phyloP scores from a whole-genome alignment of 64 coral and sea anemone genomes.

The Dendronephthya gigantea region DNA sequence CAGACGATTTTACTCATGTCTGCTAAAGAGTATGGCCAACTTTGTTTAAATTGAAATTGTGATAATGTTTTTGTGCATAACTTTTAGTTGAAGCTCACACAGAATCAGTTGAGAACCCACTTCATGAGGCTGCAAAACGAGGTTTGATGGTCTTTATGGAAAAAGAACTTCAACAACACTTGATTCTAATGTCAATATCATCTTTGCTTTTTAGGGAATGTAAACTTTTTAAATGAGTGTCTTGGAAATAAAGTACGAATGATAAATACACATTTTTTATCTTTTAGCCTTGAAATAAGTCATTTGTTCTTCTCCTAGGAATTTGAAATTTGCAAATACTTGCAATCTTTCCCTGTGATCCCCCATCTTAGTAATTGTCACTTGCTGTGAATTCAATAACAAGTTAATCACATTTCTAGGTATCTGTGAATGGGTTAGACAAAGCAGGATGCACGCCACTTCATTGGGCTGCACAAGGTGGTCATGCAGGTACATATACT shows the following conservation, averaged over 20 bases:
- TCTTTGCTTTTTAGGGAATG: conserved; percentile 57
- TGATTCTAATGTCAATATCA: too few relatives aligned
- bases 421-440: conserved; percentile 94
- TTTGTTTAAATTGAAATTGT: too few relatives aligned
- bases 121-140: conserved; percentile 98
- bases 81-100: conserved; percentile 87
- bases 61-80: neutral
- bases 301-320: too few relatives aligned
- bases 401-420: conserved; percentile 22
- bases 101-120: conserved; percentile 83
- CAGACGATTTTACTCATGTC: too few relatives aligned
- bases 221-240: conserved; percentile 77
- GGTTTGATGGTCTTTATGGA: conserved; percentile 60
- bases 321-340: too few relatives aligned
- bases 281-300: too few relatives aligned
- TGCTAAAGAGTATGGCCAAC: too few relatives aligned
- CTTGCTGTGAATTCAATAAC: too few relatives aligned
- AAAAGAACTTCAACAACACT: conserved; percentile 79
- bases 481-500: conserved; percentile 66
- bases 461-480: conserved; percentile 93
- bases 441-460: conserved; percentile 87
- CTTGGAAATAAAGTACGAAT: conserved; percentile 83
- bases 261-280: too few relatives aligned
- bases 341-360: too few relatives aligned
- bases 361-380: too few relatives aligned